Evolutionary conservation across 2,888 invertebrate genomes (phyloP), one percentile per base, ranked within the genome.

Genomic region (Acronicta aceris): DNA sequence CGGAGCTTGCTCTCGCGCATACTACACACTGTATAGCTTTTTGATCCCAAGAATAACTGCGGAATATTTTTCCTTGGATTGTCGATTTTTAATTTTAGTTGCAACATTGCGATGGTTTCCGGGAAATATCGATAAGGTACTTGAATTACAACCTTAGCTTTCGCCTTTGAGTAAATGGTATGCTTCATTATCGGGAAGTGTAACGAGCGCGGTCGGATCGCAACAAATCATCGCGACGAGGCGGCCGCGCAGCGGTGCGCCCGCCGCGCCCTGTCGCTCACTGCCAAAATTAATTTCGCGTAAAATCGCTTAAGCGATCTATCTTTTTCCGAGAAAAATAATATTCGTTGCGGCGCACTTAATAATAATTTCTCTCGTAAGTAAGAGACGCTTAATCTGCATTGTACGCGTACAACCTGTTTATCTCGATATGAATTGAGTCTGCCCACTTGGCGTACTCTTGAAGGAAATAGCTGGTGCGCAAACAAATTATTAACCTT

Each of bases 261-360:
- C 53, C 81, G 81, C 78, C 83, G 85, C 83, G 82, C 87, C 88
- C 85, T 89, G 91, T 92, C 91, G 90, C 88, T 92, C 89, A 89
- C 89, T 89, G 87, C 89, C 90, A 88, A 91, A 93, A 93, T 93
- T 92, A 93, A 93, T 93, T 92, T 90, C 83, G 88, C 89, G 89
- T 91, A 92, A 92, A 93, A 93, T 92, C 91, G 89, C 87, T 87
- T 86, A 87, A 91, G 84, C 89, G 89, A 93, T 94, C 91, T 91
- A 91, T 92, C 89, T 91, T 88, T 86, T 92, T 90, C 89, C 78
- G 81, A 89, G 91, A 92, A 92, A 91, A 90, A 90, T 89, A 91
- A 92, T 90, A 89, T 89, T 84, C 87, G 71, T 63, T 70, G 81
- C 83, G 76, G 77, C 81, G 82, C 74, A 82, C 82, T 86, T 84